These are phyloP conservation scores for Cyclopterus lumpus DNA, from an alignment of 2,797 vertebrate species.

Conservation along the genomic window DNA sequence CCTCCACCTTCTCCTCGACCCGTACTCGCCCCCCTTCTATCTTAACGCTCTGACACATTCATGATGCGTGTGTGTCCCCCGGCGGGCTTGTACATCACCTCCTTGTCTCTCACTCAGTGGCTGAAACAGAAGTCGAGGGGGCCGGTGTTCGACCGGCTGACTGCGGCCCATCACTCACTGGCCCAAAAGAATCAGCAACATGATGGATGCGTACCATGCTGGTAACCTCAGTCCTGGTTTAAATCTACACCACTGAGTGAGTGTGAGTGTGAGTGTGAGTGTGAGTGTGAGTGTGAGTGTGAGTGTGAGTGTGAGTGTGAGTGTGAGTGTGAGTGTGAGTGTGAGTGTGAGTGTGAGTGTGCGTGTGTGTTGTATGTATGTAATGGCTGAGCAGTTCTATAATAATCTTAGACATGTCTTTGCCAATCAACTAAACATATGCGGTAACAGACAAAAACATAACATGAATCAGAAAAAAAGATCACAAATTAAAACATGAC, in stretches of 20 bases:
- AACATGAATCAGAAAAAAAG: background rate
- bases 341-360: too few species aligned
- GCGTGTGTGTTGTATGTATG: too few species aligned
- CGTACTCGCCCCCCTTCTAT: slow-evolving; percentile 13
- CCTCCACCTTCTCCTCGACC: background rate
- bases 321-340: too few species aligned
- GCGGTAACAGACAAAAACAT: background rate
- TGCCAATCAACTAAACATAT: background rate
- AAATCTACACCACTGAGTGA: slow-evolving; percentile 42
- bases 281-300: slow-evolving; percentile 4
- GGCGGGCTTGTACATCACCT: slow-evolving; percentile 53
- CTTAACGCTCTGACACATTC: slow-evolving; percentile 62
- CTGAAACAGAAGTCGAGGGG: slow-evolving; percentile 68
- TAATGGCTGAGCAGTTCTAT: too few species aligned
- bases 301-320: too few species aligned
- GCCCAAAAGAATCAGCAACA: slow-evolving; percentile 60
- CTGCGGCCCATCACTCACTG: slow-evolving; percentile 69
- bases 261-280: slow-evolving; percentile 8
- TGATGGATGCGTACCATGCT: slow-evolving; percentile 60
- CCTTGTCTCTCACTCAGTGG: slow-evolving; percentile 62
- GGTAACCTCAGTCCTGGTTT: slow-evolving; percentile 58
- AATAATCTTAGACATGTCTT: too few species aligned
- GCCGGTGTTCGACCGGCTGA: slow-evolving; percentile 49
- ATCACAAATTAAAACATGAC: background rate
- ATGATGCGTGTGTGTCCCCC: slow-evolving; percentile 48